phyloP scores from a whole-genome alignment of 2,888 invertebrate genomes.

The Rhyacophila evoluta region DNA sequence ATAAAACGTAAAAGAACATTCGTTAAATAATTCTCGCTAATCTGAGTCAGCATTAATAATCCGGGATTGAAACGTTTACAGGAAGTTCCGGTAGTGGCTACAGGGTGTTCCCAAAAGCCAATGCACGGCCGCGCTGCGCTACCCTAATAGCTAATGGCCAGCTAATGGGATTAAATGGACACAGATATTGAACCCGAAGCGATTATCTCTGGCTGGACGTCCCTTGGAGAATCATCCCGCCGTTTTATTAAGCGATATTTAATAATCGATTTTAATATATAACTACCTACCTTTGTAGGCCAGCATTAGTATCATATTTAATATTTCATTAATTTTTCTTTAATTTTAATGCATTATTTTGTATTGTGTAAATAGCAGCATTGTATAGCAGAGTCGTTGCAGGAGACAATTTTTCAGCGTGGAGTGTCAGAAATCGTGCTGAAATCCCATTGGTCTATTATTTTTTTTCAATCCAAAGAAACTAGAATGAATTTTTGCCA shows the following conservation, averaged over 20 bases:
- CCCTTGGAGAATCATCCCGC: background rate
- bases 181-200: slow-evolving; percentile 10
- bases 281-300: background rate
- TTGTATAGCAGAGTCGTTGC: too few relatives aligned
- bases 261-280: slow-evolving; percentile 4
- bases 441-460: too few relatives aligned
- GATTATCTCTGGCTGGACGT: background rate
- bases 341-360: too few relatives aligned
- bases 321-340: too few relatives aligned
- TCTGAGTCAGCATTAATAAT: background rate
- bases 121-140: slow-evolving; percentile 9
- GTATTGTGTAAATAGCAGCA: too few relatives aligned
- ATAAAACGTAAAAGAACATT: too few relatives aligned
- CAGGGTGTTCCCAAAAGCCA: slow-evolving; percentile 1
- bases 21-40: background rate
- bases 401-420: too few relatives aligned
- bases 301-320: too few relatives aligned
- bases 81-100: slow-evolving; percentile 17
- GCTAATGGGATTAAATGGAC: slow-evolving; percentile 22
- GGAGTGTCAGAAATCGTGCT: too few relatives aligned
- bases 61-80: background rate
- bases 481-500: too few relatives aligned
- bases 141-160: background rate
- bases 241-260: background rate
- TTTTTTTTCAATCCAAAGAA: too few relatives aligned